Evolutionary conservation across 2,888 invertebrate species (phyloP).

Genomic region (Polyploca ridens): DNA sequence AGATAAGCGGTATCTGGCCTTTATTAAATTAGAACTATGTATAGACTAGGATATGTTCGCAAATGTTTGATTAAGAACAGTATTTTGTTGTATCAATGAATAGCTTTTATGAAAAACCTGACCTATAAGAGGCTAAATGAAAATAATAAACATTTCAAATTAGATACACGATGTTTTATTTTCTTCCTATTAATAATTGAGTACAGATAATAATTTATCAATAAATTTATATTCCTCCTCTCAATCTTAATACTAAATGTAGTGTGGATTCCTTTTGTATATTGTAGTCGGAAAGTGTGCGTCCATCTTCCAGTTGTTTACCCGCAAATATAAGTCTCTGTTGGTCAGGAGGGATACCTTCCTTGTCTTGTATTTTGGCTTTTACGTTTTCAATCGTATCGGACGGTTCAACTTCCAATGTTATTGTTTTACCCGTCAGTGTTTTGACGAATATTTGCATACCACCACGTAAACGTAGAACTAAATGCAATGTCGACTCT

Average conservation of each 20-base stretch:
- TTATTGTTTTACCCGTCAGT: too few species aligned
- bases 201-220: conserved; percentile 35
- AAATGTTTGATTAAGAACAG: too few species aligned
- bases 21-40: too few species aligned
- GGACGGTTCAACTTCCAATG: too few species aligned
- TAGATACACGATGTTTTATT: background rate
- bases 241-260: conserved; percentile 40
- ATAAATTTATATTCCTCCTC: conserved; percentile 51
- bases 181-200: conserved; percentile 19
- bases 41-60: too few species aligned
- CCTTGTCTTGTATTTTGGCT: conserved; percentile 31
- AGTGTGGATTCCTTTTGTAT: conserved; percentile 47
- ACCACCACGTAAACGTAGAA: conserved; percentile 38
- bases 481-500: conserved; percentile 41
- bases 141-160: background rate
- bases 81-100: too few species aligned
- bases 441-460: too few species aligned
- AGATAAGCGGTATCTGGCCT: too few species aligned
- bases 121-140: too few species aligned
- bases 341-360: conserved; percentile 48
- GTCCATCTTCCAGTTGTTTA: conserved; percentile 41
- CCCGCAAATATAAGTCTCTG: conserved; percentile 47
- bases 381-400: too few species aligned
- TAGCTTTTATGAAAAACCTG: too few species aligned
- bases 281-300: conserved; percentile 30